Evolutionary conservation across 2,113 vertebrate genomes (phyloP), one percentile per base, ranked within the genome.

Genomic region (Tyto alba): DNA sequence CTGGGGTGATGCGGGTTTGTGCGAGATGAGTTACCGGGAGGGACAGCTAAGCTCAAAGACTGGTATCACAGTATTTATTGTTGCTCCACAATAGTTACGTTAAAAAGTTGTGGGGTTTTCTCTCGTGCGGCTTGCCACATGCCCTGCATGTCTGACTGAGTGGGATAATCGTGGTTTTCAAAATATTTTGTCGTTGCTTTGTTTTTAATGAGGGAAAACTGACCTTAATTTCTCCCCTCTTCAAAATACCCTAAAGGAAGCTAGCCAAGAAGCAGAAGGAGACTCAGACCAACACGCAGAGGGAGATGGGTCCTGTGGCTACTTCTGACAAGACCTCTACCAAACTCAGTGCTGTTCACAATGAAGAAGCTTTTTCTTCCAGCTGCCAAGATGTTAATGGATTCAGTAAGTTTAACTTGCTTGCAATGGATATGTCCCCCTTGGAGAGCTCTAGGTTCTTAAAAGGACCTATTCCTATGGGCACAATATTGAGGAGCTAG

Each of bases 181-280:
- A 36, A 47, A 26, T 90, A 25, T 75, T 63, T 95, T 93, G 64
- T 79, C 23, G 16, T 36, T 38, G n/a, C 16, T 93, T 78, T 84
- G 27, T 52, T 95, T 84, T 64, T 81, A 43, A 90, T 17, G 74
- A 95, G 79, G 94, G 78, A 89, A 96, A 84, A 90, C 96, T 98
- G 86, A 98, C 95, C 95, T 93, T 97, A 85, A 69, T 98, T 96
- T 96, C 78, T 95, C 97, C 97, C 97, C 96, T 97, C 94, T 98
- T 97, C 97, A 96, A 97, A 97, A 97, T 86, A 93, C 93, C 95
- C 95, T 98, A 93, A 98, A 99, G 99, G 98, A 99, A 99, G 98
- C 97, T 99, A 98, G 99, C 99, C 47, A 99, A 99, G 98, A 99
- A 99, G 97, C 99, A 99, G 98, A 99, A 99, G 98, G 99, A 99